A percentile compares a stretch with the other conserved stretches of the same genome.
These are phyloP conservation scores for Lepeophtheirus salmonis DNA, from an alignment of 1,140 invertebrate genomes.

Conservation along the genomic window DNA sequence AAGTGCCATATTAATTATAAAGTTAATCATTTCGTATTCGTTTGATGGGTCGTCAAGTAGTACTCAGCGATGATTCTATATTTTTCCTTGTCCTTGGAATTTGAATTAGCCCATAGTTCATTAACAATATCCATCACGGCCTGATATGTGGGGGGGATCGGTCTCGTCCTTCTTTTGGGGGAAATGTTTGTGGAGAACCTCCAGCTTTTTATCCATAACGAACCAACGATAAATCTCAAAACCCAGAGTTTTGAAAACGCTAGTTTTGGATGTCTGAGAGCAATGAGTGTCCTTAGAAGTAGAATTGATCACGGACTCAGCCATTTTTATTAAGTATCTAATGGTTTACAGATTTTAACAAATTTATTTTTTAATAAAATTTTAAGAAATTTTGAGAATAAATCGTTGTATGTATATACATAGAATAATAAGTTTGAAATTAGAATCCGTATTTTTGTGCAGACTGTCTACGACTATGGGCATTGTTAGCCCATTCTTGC, in stretches of 20 bases:
- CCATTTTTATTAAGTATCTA: no score
- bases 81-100: neutral
- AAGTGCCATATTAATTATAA: no score
- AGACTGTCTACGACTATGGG: neutral
- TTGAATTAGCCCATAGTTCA: neutral
- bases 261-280: neutral
- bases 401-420: no score
- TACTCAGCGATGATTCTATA: neutral
- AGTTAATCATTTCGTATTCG: neutral
- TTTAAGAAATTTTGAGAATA: no score
- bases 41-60: neutral
- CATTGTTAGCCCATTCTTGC: constrained; percentile 9
- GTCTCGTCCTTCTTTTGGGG: neutral
- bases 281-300: no score
- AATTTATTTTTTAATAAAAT: no score
- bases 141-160: neutral
- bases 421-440: constrained; percentile 3
- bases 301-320: no score
- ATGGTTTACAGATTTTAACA: no score
- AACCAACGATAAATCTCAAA: neutral
- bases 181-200: neutral
- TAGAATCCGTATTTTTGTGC: constrained; percentile 4
- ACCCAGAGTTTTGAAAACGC: neutral
- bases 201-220: neutral
- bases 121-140: neutral